Base-by-base conservation (phyloP, 53 echinoderm and acorn worm genomes). In the Luidia sarsii region DNA sequence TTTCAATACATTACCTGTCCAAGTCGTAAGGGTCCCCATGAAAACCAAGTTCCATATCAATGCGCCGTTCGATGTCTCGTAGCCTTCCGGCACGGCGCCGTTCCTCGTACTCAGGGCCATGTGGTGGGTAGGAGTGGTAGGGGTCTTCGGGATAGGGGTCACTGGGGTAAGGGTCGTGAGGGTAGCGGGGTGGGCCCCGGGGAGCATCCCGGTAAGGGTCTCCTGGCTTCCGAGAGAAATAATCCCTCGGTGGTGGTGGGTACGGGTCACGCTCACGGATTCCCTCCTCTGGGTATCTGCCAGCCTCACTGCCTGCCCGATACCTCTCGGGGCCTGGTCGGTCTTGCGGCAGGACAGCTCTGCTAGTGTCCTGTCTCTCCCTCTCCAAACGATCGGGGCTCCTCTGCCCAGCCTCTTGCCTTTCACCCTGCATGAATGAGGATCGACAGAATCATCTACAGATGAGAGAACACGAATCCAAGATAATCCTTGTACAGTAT, bases 21-120 rank as follows among this genome's bases (percentile, higher is more conserved):
- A 61, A 18, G 15, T 77, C 77, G 61, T 32, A 77, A 36, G 37
- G 33, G 18, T 60, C 60, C 31, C 48, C 46, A 32, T 55, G 16
- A 48, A 77, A 43, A 24, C 77, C 77, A 43, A 77, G 77, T 46
- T 77, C 77, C 77, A 77, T 77, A 31, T 77, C 77, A 25, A 77
- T 48, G 59, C 77, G 24, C 48, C 60, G 19, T 16, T 77, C 77
- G 18, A 77, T 77, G 46, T 61, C 60, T 31, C 77, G 77, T 23
- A 77, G 77, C 20, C 77, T 41, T 23, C 60, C 77, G 15, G 19
- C 21, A 15, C 77, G 59, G 18, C 3, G 13, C 48, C 77, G 41
- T 59, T 77, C 77, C 4, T 59, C 59, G 10, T 61, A 61, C 10
- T 77, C 77, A 60, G 60, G 48, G 14, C 3, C 61, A 2, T 60